These are phyloP conservation scores for Apogon hyalosoma DNA, from an alignment of 2,797 vertebrate genomes.

Conservation along the genomic window DNA sequence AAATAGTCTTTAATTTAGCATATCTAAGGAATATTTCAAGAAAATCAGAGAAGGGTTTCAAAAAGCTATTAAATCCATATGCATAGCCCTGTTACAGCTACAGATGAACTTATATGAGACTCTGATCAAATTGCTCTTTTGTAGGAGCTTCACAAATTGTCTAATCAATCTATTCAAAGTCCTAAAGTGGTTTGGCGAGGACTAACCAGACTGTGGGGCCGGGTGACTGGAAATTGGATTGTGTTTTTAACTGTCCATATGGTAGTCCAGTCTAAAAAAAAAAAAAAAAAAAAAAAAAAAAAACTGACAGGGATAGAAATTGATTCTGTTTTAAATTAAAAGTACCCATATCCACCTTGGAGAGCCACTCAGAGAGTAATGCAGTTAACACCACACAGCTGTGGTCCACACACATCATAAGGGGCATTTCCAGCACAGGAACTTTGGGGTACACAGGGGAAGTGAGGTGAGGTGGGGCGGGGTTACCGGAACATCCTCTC, in stretches of 20 bases:
- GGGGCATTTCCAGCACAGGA: too few relatives aligned
- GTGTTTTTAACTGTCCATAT: slow-evolving; percentile 85
- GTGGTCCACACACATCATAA: slow-evolving; percentile 63
- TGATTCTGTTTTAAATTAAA: slow-evolving; percentile 86
- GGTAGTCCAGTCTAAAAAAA: slow-evolving; percentile 74
- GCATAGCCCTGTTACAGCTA: slow-evolving; percentile 4
- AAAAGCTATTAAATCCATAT: slow-evolving; percentile 29
- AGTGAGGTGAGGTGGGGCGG: too few relatives aligned
- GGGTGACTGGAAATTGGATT: slow-evolving; percentile 77
- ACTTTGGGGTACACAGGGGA: too few relatives aligned
- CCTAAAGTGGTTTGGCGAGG: slow-evolving; percentile 62
- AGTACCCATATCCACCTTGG: slow-evolving; percentile 82
- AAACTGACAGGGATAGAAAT: slow-evolving; percentile 75
- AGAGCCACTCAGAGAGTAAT: slow-evolving; percentile 79
- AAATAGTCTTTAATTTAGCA: not conserved
- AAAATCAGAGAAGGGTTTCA: slow-evolving; percentile 8
- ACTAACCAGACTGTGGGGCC: slow-evolving; percentile 44
- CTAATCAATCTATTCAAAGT: slow-evolving; percentile 23
- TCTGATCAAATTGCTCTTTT: not conserved
- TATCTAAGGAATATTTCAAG: not conserved
- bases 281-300: too few relatives aligned
- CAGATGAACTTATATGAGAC: slow-evolving; percentile 27
- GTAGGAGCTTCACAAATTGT: too few relatives aligned
- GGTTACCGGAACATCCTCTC: too few relatives aligned
- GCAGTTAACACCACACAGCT: slow-evolving; percentile 79